Percentiles rank a stretch among this genome's conserved stretches.
Conservation (phyloP, 2,113 vertebrate genomes). For the Gobiocypris rarus region DNA sequence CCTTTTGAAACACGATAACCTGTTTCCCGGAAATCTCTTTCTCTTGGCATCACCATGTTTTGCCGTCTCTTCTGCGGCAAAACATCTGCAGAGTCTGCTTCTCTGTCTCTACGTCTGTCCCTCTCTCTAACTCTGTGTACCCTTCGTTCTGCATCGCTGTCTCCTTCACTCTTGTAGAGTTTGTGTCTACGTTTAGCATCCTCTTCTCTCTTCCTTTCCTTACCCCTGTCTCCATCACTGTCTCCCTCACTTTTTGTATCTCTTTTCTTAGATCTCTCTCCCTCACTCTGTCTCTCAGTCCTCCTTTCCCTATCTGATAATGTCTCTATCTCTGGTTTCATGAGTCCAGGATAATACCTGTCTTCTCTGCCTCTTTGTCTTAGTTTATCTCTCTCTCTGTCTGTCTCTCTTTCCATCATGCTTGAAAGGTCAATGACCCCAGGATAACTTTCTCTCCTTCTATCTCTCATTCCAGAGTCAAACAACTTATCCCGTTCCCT, state of each 20-base stretch:
- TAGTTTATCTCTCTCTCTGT: conserved; percentile 59
- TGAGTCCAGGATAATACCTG: conserved; percentile 43
- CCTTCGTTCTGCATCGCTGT: conserved; percentile 42
- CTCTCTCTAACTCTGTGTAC: conserved; percentile 47
- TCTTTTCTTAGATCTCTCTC: conserved; percentile 54
- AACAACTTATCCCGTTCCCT: conserved; percentile 56
- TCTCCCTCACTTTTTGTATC: conserved; percentile 72
- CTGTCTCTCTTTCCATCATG: conserved; percentile 51
- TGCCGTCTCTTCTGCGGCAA: too few relatives aligned
- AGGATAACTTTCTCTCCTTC: conserved; percentile 53
- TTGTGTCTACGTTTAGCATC: conserved; percentile 50
- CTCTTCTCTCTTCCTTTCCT: conserved; percentile 50
- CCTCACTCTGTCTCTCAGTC: conserved; percentile 45
- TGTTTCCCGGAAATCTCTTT: conserved; percentile 24
- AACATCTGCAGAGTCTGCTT: too few relatives aligned
- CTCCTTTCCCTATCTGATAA: conserved; percentile 55
- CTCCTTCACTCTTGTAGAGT: conserved; percentile 69
- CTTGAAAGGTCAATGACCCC: conserved; percentile 52
- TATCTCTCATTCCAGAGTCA: conserved; percentile 56
- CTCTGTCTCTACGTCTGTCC: conserved; percentile 48
- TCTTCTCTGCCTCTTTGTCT: conserved; percentile 47
- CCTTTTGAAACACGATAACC: background rate
- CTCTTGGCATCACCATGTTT: conserved; percentile 31
- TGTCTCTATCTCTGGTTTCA: conserved; percentile 50
- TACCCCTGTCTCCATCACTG: conserved; percentile 60